Percentiles rank a stretch among this genome's conserved stretches.
Conservation (phyloP, 2,888 invertebrate species). For the Troides helena region DNA sequence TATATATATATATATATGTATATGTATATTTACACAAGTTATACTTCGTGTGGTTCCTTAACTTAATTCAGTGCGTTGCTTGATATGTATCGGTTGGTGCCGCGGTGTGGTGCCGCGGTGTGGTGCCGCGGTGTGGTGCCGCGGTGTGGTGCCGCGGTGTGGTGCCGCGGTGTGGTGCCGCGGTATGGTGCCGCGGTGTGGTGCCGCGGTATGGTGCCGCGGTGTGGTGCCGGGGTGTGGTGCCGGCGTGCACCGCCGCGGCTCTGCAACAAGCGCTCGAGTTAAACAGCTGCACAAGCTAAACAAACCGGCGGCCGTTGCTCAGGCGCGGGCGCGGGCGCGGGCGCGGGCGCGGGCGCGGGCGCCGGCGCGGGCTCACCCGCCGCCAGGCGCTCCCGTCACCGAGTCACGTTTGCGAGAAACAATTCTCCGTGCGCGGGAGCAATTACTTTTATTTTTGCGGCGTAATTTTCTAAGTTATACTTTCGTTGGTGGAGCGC, state of each 20-base stretch:
- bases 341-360: too few species aligned
- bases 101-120: constrained; percentile 38
- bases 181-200: constrained; percentile 23
- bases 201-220: constrained; percentile 38
- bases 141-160: too few species aligned
- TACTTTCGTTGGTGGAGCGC: constrained; percentile 44
- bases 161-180: constrained; percentile 26
- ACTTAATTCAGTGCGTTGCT: constrained; percentile 66
- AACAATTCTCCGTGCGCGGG: too few species aligned
- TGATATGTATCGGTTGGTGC: constrained; percentile 68
- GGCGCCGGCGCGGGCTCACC: too few species aligned
- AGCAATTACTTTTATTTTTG: neutral
- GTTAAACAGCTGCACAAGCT: too few species aligned
- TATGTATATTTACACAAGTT: neutral
- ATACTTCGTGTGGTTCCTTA: constrained; percentile 30
- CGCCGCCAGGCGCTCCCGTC: too few species aligned
- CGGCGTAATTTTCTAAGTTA: constrained; percentile 28
- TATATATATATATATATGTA: neutral
- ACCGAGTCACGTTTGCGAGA: too few species aligned
- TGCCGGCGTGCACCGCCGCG: constrained; percentile 52
- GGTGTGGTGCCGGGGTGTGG: constrained; percentile 32
- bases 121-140: constrained; percentile 38
- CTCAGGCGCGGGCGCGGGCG: too few species aligned
- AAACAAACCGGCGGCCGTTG: too few species aligned
- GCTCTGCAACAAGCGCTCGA: constrained; percentile 57